Base-by-base conservation (phyloP, 2,113 vertebrate genomes). In the Tauraco erythrolophus region DNA sequence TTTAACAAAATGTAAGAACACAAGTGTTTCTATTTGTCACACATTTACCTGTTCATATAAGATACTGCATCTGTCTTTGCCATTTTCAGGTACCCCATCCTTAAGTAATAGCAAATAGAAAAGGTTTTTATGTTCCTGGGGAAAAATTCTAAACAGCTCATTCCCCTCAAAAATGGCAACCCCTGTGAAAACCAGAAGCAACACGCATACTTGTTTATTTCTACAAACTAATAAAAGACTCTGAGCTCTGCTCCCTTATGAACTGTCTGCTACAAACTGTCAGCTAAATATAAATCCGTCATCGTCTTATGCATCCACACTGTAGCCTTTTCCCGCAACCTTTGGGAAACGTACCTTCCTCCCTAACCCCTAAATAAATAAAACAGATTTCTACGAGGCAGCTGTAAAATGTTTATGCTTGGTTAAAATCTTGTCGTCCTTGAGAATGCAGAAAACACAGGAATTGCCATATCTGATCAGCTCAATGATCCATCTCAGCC, bases 401-500 rank as follows among this genome's bases (percentile, higher is more conserved):
- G 56, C 87, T 95, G 82, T 85, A 90, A 97, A 95, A 89, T 78
- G 66, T 95, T 96, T 93, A 58, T 62, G 87, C 74, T 69, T 92
- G 56, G 60, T 94, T 97, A 96, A 97, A 97, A 95, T 41, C 58
- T 50, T 83, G 50, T 66, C 0, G 1, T 92, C 58, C 71, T 75
- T 90, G 82, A 90, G 83, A 96, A 58, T 3, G 19, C 56, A 83
- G 76, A 70, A 94, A 95, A 81, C 33, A 24, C 46, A 92, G 66
- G 66, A 58, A 95, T 89, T 97, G 96, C 96, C 92, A 80, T 83
- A 80, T 95, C 91, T 90, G 85, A 96, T 97, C 92, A 97, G 85
- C 53, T 83, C 82, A 62, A 5, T 85, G 91, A 95, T 94, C 82
- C 94, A 84, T 95, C 94, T 94, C 89, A 50, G 31, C 51, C 60